Evolutionary conservation across 2,888 invertebrate species (phyloP).

Genomic region (Euzetes globulus): DNA sequence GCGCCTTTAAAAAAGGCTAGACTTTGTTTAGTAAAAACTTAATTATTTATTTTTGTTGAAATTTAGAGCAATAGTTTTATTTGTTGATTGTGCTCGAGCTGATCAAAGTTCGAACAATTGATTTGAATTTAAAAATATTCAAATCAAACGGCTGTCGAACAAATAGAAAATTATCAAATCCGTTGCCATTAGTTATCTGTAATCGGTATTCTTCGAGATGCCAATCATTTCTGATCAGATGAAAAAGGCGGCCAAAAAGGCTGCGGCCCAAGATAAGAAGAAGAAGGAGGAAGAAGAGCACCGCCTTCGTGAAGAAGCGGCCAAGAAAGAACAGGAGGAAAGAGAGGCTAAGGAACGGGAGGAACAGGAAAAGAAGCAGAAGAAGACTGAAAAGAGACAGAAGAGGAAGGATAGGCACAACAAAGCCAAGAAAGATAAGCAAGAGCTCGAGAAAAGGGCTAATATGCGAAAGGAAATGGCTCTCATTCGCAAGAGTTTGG

Average conservation of each 20-base stretch:
- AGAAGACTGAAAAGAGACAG: neutral
- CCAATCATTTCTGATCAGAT: neutral
- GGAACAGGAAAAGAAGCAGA: slow-evolving; percentile 7
- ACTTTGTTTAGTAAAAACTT: no score
- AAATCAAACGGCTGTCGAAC: no score
- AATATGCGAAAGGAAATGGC: slow-evolving; percentile 22
- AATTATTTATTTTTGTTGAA: no score
- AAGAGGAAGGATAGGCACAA: neutral
- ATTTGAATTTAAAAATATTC: no score
- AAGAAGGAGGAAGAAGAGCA: slow-evolving; percentile 1
- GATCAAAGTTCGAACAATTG: no score
- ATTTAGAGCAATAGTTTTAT: no score
- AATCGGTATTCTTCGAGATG: no score
- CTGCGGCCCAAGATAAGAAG: neutral
- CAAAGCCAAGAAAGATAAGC: neutral
- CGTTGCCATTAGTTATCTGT: no score
- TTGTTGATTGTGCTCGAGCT: no score
- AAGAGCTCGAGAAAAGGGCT: neutral
- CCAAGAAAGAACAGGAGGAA: neutral
- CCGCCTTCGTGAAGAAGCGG: neutral
- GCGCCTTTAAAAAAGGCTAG: no score
- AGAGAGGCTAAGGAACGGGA: neutral
- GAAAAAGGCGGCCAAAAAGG: slow-evolving; percentile 17
- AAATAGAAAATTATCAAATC: no score
- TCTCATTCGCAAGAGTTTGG: neutral